These are phyloP conservation scores for Tragelaphus strepsiceros DNA, from an alignment of 2,113 vertebrate species.

Conservation along the genomic window DNA sequence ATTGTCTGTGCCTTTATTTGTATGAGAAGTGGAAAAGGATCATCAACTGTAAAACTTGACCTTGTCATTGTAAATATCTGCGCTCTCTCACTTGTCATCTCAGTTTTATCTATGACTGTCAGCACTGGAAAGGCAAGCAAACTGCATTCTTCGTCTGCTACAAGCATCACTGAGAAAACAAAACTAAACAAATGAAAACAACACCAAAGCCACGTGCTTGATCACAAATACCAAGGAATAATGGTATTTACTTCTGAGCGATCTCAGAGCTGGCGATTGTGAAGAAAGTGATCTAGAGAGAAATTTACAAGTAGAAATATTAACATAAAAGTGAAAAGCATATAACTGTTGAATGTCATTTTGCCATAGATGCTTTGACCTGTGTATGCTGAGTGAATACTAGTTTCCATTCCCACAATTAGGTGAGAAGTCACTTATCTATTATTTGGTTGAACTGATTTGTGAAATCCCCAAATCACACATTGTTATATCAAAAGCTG, in stretches of 20 bases:
- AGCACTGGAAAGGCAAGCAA: slow-evolving; percentile 52
- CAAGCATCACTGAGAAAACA: slow-evolving; percentile 55
- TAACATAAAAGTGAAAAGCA: background rate
- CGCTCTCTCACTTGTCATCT: background rate
- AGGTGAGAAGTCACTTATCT: background rate
- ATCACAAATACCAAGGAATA: background rate
- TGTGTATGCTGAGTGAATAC: background rate
- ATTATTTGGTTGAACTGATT: background rate
- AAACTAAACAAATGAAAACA: background rate
- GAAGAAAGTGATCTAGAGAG: background rate
- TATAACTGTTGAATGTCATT: background rate
- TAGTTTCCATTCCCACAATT: background rate
- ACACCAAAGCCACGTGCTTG: background rate
- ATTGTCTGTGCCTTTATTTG: background rate
- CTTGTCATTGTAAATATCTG: background rate
- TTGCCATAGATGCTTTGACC: background rate
- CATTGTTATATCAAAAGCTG: background rate
- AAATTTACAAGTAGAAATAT: background rate
- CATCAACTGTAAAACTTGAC: background rate
- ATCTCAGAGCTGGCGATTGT: background rate
- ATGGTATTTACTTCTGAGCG: background rate
- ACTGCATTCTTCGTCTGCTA: slow-evolving; percentile 34
- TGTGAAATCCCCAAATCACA: background rate
- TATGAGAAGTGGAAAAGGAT: background rate
- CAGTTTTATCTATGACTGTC: slow-evolving; percentile 42